phyloP scores from a whole-genome alignment of 2,888 invertebrate species.

The Neria commutata region DNA sequence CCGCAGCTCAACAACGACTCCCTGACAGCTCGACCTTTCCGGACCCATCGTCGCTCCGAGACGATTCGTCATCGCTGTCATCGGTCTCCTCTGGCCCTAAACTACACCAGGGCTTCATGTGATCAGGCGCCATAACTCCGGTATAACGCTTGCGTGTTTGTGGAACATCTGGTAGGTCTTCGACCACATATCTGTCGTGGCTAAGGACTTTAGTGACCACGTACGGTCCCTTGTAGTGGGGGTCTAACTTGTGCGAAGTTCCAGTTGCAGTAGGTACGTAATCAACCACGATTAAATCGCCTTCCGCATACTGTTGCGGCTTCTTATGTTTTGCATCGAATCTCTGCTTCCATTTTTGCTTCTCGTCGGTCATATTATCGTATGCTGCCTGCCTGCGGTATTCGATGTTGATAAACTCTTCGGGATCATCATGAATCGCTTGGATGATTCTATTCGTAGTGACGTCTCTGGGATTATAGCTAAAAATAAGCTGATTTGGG shows the following conservation, averaged over 20 bases:
- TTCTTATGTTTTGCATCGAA: conserved; percentile 12
- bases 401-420: no score
- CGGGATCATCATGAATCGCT: neutral
- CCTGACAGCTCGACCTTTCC: no score
- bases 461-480: conserved; percentile 8
- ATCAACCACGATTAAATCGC: conserved; percentile 10
- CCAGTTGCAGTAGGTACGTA: conserved; percentile 13
- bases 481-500: conserved; percentile 11
- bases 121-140: no score
- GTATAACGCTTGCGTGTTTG: neutral
- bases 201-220: conserved; percentile 9
- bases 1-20: no score
- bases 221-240: conserved; percentile 15
- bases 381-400: neutral
- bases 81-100: no score
- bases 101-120: no score
- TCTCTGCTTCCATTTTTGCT: conserved; percentile 12
- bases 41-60: no score
- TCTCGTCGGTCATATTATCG: no score
- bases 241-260: conserved; percentile 13
- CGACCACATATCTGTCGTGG: conserved; percentile 10
- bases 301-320: neutral
- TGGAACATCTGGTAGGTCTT: conserved; percentile 5
- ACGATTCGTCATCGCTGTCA: no score
- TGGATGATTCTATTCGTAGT: conserved; percentile 2